Evolutionary conservation across 1,140 invertebrate species (phyloP).

Genomic region (Drosophila kohkoa): DNA sequence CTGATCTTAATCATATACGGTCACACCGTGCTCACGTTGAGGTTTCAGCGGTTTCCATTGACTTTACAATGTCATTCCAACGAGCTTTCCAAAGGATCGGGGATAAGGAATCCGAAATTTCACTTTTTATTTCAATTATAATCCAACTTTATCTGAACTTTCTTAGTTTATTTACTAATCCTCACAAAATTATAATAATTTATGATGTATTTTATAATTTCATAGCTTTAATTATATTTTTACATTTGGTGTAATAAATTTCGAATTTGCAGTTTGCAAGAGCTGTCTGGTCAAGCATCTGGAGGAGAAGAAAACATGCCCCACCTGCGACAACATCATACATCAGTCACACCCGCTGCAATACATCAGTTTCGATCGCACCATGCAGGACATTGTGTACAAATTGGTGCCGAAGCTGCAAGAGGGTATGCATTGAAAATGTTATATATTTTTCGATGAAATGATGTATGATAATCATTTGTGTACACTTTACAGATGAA

Average conservation of each 20-base stretch:
- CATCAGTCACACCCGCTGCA: conserved; percentile 98
- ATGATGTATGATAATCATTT: neutral
- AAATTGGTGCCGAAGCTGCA: conserved; percentile 97
- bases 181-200: too few species aligned
- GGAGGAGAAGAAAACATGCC: conserved; percentile 98
- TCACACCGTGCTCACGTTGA: too few species aligned
- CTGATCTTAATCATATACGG: too few species aligned
- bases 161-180: too few species aligned
- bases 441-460: neutral
- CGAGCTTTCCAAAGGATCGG: too few species aligned
- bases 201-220: too few species aligned
- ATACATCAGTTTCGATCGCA: conserved; percentile 98
- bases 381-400: conserved; percentile 99
- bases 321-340: conserved; percentile 98
- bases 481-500: conserved; percentile 89
- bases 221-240: too few species aligned
- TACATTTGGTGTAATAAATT: neutral
- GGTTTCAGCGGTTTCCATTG: too few species aligned
- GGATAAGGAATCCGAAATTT: too few species aligned
- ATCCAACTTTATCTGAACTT: too few species aligned
- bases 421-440: conserved; percentile 88
- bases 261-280: conserved; percentile 94
- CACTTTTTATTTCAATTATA: too few species aligned
- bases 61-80: too few species aligned
- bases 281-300: conserved; percentile 98